Evolutionary conservation across 2,113 vertebrate species (phyloP).

Genomic region (Brachionichthys hirsutus): DNA sequence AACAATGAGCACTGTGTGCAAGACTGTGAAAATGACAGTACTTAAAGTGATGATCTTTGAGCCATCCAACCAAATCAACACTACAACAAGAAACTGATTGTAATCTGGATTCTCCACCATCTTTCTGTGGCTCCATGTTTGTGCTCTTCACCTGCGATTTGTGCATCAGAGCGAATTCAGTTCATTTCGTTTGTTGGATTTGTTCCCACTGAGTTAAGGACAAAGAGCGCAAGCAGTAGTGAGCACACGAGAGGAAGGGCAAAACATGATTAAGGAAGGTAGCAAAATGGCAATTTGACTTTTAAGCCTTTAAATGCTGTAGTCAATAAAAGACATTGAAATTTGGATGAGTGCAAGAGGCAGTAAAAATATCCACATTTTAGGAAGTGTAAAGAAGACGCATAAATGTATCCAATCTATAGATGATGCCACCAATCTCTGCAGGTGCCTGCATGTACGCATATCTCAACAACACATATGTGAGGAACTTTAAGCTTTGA

Average conservation of each 20-base stretch:
- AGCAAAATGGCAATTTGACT: constrained; percentile 3
- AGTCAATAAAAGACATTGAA: constrained; percentile 33
- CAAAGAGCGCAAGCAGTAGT: constrained; percentile 19
- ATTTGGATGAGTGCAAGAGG: constrained; percentile 12
- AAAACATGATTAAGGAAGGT: background rate
- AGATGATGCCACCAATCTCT: too few relatives aligned
- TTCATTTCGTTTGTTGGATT: constrained; percentile 33
- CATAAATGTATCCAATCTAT: too few relatives aligned
- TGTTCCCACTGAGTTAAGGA: constrained; percentile 31
- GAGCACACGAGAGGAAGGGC: constrained; percentile 23
- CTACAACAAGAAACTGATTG: constrained; percentile 45
- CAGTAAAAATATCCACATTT: constrained; percentile 4
- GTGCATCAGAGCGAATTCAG: constrained; percentile 41
- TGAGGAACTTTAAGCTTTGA: too few relatives aligned
- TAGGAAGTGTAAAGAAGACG: background rate
- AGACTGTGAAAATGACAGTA: constrained; percentile 32
- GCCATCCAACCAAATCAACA: constrained; percentile 44
- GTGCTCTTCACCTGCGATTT: constrained; percentile 43
- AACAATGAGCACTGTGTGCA: constrained; percentile 20
- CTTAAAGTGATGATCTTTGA: constrained; percentile 50
- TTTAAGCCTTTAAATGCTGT: background rate
- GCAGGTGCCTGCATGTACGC: too few relatives aligned
- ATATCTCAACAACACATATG: too few relatives aligned
- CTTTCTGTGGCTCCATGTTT: constrained; percentile 30
- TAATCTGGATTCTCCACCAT: constrained; percentile 36